Percentiles rank a stretch among this genome's conserved stretches.
phyloP scores from a whole-genome alignment of 1,140 invertebrate genomes.

The Drosophila serrata region DNA sequence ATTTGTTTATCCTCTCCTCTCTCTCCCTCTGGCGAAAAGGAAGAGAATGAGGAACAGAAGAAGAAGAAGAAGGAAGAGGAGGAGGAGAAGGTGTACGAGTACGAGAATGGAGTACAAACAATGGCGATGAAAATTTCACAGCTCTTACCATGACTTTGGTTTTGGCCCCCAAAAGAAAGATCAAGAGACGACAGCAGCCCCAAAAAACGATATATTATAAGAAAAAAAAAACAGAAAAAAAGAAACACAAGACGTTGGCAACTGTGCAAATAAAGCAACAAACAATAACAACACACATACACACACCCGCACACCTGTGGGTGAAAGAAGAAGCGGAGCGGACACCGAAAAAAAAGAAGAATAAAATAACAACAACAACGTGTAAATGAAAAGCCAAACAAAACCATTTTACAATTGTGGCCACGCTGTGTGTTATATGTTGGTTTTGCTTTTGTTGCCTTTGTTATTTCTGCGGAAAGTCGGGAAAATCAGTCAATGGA shows the following conservation, averaged over 20 bases:
- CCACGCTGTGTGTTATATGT: slow-evolving; percentile 34
- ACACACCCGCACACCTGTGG: slow-evolving; percentile 41
- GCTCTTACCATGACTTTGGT: slow-evolving; percentile 52
- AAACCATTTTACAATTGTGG: slow-evolving; percentile 70
- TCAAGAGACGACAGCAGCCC: slow-evolving; percentile 33
- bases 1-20: slow-evolving; percentile 20
- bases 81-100: too few species aligned
- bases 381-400: slow-evolving; percentile 78
- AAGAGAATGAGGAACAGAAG: slow-evolving; percentile 4
- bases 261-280: slow-evolving; percentile 69
- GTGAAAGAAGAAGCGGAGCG: slow-evolving; percentile 17
- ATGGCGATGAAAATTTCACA: slow-evolving; percentile 48
- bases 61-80: slow-evolving; percentile 1
- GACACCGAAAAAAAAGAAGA: slow-evolving; percentile 13
- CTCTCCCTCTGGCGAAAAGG: neutral
- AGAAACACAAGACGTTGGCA: slow-evolving; percentile 41
- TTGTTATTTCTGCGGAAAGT: slow-evolving; percentile 51
- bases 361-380: slow-evolving; percentile 38
- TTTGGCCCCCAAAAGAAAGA: slow-evolving; percentile 30
- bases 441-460: slow-evolving; percentile 48
- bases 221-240: slow-evolving; percentile 19
- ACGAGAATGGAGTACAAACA: slow-evolving; percentile 32
- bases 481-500: slow-evolving; percentile 76
- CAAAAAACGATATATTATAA: slow-evolving; percentile 28
- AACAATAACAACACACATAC: slow-evolving; percentile 39